These are phyloP conservation scores for Gambusia yucatana DNA, from an alignment of 2,797 vertebrate species.

Conservation along the genomic window DNA sequence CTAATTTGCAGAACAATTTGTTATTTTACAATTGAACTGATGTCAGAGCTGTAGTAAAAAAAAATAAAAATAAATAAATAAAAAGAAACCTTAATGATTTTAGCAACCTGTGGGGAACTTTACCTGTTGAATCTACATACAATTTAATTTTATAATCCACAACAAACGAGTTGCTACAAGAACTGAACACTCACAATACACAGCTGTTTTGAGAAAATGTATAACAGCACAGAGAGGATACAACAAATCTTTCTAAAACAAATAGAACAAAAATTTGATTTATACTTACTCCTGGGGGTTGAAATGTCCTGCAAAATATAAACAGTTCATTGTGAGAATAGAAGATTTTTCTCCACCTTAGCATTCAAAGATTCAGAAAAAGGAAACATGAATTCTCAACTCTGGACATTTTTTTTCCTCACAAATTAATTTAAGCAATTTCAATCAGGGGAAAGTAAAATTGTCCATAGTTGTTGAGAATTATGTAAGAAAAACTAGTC, in stretches of 20 bases:
- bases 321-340: conserved; percentile 27
- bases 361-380: background rate
- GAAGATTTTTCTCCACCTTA: background rate
- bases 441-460: background rate
- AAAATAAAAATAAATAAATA: too few species aligned
- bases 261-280: background rate
- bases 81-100: conserved; percentile 14
- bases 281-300: conserved; percentile 79
- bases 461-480: background rate
- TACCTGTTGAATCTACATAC: background rate
- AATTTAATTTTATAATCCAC: background rate
- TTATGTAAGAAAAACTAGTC: background rate
- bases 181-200: background rate
- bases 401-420: background rate
- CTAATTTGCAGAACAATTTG: background rate
- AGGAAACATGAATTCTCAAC: background rate
- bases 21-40: conserved; percentile 41
- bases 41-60: conserved; percentile 30
- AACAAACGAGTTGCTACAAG: background rate
- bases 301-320: conserved; percentile 69
- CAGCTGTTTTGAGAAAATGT: background rate
- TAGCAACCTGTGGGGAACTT: background rate
- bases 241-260: background rate
- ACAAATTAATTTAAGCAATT: background rate
- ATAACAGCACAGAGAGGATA: background rate